These are phyloP conservation scores for Dasyornis broadbenti DNA, from an alignment of 2,113 vertebrate species.

Conservation along the genomic window DNA sequence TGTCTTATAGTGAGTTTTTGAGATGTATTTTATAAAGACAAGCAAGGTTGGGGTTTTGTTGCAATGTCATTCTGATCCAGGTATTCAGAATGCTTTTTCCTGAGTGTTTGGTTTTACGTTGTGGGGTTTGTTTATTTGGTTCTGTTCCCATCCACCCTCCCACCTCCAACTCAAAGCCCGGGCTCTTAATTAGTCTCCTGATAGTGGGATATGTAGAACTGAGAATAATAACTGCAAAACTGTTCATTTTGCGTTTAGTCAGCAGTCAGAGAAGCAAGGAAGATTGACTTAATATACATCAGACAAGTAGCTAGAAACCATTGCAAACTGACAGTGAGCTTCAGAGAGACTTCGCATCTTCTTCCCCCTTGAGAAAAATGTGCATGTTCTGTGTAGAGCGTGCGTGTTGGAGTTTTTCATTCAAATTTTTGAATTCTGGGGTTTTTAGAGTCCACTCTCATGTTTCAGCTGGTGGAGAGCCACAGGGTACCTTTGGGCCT, in stretches of 20 bases:
- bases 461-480: not conserved
- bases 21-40: not conserved
- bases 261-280: not conserved
- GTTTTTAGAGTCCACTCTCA: accelerated
- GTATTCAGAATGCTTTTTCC: not conserved
- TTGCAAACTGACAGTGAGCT: not conserved
- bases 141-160: accelerated
- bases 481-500: not conserved
- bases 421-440: not conserved
- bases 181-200: not conserved
- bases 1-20: not conserved
- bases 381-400: not conserved
- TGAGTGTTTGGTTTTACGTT: not conserved
- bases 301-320: not conserved
- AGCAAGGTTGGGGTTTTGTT: not conserved
- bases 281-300: not conserved
- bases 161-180: accelerated
- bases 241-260: not conserved
- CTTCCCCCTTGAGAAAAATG: not conserved
- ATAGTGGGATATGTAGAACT: not conserved
- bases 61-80: not conserved
- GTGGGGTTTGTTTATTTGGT: not conserved
- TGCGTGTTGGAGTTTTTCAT: not conserved
- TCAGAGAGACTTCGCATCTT: not conserved
- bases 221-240: not conserved